Base-by-base conservation (phyloP, 1,140 invertebrate species). In the Globodera rostochiensis region DNA sequence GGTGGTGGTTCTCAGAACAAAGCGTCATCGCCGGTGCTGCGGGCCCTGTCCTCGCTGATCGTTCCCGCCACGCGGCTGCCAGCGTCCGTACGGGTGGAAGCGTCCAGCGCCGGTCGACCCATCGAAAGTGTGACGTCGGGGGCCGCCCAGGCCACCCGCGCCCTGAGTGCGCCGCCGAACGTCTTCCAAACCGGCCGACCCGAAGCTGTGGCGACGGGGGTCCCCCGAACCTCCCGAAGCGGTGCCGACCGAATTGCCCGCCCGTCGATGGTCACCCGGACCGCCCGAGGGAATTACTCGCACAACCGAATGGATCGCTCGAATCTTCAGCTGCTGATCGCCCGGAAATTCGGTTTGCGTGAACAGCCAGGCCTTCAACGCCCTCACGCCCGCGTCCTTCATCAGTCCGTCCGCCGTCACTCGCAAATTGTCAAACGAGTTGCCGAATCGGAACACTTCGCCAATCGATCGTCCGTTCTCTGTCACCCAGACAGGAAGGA, bases 321-420 rank as follows among this genome's bases (percentile, higher is more conserved):
- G 45, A 6, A 47, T 47, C n/a, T 50, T 50, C 71, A 73, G 49
- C 15, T 21, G 15, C 45, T 50, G 71, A 73, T 73, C 71, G 45
- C 71, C 71, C 11, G 71, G 71, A 15, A 47, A 73, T 6, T 47
- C 49, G 11, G 71, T n/a, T 19, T 64, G 57, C 13, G 57, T 64
- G 57, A 64, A 64, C 57, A 64, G 57, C 74, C 74, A 75, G 1
- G 74, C 74, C 49, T 75, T 75, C 8, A 75, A 21, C 36, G 74
- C 49, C n/a, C 50, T n/a, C 0, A 75, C 8, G 7, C 74, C 74
- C 0, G 21, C 74, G 8, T 75, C 74, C 8, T 45, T 75, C 74
- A 75, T 47, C 6, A 45, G 7, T 3, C 74, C 74, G 46, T 75
- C 74, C 49, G 74, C 45, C 4, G 21, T 75, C 49, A 75, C 74